phyloP scores from a whole-genome alignment of 1,140 invertebrate species.

The Araneus ventricosus region DNA sequence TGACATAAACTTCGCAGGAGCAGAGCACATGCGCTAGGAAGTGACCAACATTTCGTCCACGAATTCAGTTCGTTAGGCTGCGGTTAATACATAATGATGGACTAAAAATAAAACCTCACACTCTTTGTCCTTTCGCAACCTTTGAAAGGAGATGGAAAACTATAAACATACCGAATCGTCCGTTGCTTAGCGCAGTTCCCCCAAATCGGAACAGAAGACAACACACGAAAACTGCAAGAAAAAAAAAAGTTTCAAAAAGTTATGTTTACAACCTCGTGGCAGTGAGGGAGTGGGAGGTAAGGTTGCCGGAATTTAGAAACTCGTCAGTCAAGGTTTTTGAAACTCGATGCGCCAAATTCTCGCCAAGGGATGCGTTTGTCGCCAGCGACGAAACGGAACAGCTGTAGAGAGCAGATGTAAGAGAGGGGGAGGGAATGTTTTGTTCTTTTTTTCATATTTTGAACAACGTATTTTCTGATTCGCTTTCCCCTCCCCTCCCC shows the following conservation, averaged over 20 bases:
- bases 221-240: neutral
- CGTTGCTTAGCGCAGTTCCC: neutral
- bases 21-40: slow-evolving; percentile 19
- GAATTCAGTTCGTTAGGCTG: slow-evolving; percentile 15
- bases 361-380: neutral
- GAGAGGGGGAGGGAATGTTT: neutral
- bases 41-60: slow-evolving; percentile 37
- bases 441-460: neutral
- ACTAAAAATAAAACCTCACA: neutral
- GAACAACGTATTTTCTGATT: neutral
- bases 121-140: neutral
- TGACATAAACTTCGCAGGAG: slow-evolving; percentile 25
- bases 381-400: neutral
- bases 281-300: slow-evolving; percentile 30
- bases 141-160: neutral
- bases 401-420: neutral
- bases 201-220: neutral
- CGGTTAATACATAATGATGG: neutral
- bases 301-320: slow-evolving; percentile 36
- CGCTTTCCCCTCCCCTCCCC: neutral
- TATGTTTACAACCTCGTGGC: slow-evolving; percentile 51
- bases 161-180: slow-evolving; percentile 23
- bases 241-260: slow-evolving; percentile 44
- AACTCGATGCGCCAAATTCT: neutral
- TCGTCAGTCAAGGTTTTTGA: slow-evolving; percentile 47